phyloP scores from a whole-genome alignment of 2,888 invertebrate genomes.

The Cephus runcator region DNA sequence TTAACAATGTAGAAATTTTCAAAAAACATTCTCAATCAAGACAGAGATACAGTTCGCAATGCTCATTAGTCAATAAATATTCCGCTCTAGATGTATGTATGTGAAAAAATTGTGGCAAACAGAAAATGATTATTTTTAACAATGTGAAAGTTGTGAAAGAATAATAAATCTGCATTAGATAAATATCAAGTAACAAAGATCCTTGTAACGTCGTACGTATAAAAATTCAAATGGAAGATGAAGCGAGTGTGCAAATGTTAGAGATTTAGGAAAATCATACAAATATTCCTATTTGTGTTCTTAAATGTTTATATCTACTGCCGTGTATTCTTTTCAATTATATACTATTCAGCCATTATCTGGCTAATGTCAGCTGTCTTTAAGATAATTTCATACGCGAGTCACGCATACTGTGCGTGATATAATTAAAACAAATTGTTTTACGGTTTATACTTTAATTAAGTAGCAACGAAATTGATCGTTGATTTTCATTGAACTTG shows the following conservation, averaged over 20 bases:
- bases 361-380: neutral
- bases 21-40: neutral
- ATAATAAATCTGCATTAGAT: neutral
- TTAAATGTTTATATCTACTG: neutral
- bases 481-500: neutral
- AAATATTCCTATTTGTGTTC: neutral
- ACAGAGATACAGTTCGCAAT: neutral
- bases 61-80: neutral
- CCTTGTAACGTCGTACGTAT: neutral
- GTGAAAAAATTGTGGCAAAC: neutral
- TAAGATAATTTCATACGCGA: neutral
- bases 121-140: neutral
- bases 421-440: neutral
- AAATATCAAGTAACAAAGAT: neutral
- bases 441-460: neutral
- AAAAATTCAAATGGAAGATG: neutral
- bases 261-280: neutral
- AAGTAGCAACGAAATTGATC: neutral
- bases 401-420: conserved; percentile 1
- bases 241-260: neutral
- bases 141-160: neutral
- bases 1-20: neutral
- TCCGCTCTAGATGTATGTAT: neutral
- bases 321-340: neutral
- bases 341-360: neutral